Evolutionary conservation across 2,888 invertebrate species (phyloP).

Genomic region (Timema cristinae): DNA sequence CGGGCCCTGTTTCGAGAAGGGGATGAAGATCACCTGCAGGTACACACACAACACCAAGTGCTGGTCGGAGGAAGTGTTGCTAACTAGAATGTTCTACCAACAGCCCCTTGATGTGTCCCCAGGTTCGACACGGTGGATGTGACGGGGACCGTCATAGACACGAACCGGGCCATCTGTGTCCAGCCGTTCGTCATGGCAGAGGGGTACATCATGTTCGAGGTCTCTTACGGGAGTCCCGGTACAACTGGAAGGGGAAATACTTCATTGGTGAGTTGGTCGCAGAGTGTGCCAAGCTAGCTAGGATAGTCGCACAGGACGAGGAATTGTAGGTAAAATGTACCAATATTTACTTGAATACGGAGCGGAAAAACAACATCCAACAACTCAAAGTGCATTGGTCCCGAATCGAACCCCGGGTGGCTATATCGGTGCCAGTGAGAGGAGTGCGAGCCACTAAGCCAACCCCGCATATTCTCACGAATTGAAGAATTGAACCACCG

Average conservation of each 20-base stretch:
- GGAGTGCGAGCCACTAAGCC: too few species aligned
- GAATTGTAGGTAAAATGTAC: too few species aligned
- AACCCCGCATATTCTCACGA: too few species aligned
- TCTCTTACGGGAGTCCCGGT: slow-evolving; percentile 73
- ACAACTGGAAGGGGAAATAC: slow-evolving; percentile 85
- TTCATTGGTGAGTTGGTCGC: slow-evolving; percentile 91
- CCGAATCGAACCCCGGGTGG: too few species aligned
- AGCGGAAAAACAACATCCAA: too few species aligned
- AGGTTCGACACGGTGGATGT: slow-evolving; percentile 80
- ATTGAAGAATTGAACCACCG: too few species aligned
- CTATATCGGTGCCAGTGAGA: too few species aligned
- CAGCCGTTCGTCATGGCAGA: slow-evolving; percentile 84
- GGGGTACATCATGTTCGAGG: slow-evolving; percentile 82
- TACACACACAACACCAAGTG: slow-evolving; percentile 28
- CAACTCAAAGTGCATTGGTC: too few species aligned
- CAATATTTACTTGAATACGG: too few species aligned
- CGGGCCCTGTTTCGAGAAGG: slow-evolving; percentile 84
- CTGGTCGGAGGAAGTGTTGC: not conserved
- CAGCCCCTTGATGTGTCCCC: not conserved
- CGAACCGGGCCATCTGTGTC: slow-evolving; percentile 82
- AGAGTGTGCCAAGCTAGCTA: too few species aligned
- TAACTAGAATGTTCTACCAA: not conserved
- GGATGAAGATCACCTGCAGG: slow-evolving; percentile 69
- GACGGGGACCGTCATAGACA: slow-evolving; percentile 68
- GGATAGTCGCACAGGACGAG: too few species aligned